Percentiles rank a stretch among this genome's conserved stretches.
Evolutionary conservation across 2,888 invertebrate species (phyloP).

Genomic region (Cheilosia urbana): DNA sequence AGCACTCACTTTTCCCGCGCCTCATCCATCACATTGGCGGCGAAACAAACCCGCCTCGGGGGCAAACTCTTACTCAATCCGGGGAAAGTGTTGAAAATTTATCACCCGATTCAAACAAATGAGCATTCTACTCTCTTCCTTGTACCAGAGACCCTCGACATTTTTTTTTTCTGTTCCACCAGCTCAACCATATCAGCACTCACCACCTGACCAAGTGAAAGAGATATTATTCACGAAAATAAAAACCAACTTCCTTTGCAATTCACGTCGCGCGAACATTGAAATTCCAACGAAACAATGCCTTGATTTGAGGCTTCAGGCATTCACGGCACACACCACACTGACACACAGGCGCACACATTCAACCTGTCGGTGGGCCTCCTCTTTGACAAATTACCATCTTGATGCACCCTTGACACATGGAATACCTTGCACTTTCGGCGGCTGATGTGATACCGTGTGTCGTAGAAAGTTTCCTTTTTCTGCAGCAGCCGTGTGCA

Average conservation of each 20-base stretch:
- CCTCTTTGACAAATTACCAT: slow-evolving; percentile 75
- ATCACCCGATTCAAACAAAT: slow-evolving; percentile 70
- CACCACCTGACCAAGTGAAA: slow-evolving; percentile 66
- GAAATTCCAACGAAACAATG: slow-evolving; percentile 56
- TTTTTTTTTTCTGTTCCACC: slow-evolving; percentile 46
- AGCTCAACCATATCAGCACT: neutral
- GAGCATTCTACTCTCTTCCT: slow-evolving; percentile 63
- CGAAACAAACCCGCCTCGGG: slow-evolving; percentile 47
- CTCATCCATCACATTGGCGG: slow-evolving; percentile 29
- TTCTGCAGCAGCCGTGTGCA: slow-evolving; percentile 25
- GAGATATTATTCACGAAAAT: slow-evolving; percentile 37
- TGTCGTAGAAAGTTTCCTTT: slow-evolving; percentile 65
- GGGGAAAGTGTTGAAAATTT: slow-evolving; percentile 75
- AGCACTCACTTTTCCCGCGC: slow-evolving; percentile 13
- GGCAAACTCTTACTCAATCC: slow-evolving; percentile 63
- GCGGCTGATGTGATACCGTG: slow-evolving; percentile 10
- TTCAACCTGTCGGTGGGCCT: slow-evolving; percentile 66
- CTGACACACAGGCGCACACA: slow-evolving; percentile 3
- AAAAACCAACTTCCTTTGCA: slow-evolving; percentile 59
- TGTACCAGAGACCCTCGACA: slow-evolving; percentile 19
- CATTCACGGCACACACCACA: slow-evolving; percentile 58
- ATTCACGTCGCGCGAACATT: slow-evolving; percentile 12
- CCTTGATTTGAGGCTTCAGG: slow-evolving; percentile 67
- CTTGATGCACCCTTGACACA: slow-evolving; percentile 76
- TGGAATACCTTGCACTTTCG: slow-evolving; percentile 73